Percentiles rank a stretch among this genome's conserved stretches.
Evolutionary conservation across 2,797 vertebrate species (phyloP).

Genomic region (Cryptoprocta ferox): DNA sequence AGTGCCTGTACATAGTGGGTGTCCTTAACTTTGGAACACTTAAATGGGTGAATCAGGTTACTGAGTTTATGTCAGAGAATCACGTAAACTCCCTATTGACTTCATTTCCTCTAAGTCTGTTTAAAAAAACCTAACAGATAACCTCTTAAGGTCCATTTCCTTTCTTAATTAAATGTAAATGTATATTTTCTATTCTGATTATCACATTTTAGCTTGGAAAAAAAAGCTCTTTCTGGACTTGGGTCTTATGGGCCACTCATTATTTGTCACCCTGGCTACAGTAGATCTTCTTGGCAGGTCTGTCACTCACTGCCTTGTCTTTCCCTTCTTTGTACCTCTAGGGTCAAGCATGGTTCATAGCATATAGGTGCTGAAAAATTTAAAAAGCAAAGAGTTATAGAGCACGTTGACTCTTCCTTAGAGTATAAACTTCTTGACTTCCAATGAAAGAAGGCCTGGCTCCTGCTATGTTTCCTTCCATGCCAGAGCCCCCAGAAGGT

Average conservation of each 20-base stretch:
- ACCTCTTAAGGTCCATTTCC: not conserved
- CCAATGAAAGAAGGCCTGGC: not conserved
- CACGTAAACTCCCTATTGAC: not conserved
- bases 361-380: not conserved
- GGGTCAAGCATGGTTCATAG: not conserved
- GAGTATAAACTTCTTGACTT: not conserved
- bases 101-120: not conserved
- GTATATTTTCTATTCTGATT: not conserved
- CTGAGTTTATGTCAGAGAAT: not conserved
- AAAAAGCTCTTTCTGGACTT: not conserved
- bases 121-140: not conserved
- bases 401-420: not conserved
- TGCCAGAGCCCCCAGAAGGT: too few species aligned
- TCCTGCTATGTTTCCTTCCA: not conserved
- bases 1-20: not conserved
- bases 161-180: slow-evolving; percentile 15
- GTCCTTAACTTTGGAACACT: not conserved
- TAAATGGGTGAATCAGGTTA: not conserved
- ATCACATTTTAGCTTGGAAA: not conserved
- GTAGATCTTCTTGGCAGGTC: not conserved
- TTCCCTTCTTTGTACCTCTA: not conserved
- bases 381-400: not conserved
- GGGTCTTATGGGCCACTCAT: not conserved
- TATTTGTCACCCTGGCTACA: not conserved
- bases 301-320: not conserved